Percentiles rank a stretch among this genome's conserved stretches.
Conservation (phyloP, 2,113 vertebrate species). For the Rhea pennata region DNA sequence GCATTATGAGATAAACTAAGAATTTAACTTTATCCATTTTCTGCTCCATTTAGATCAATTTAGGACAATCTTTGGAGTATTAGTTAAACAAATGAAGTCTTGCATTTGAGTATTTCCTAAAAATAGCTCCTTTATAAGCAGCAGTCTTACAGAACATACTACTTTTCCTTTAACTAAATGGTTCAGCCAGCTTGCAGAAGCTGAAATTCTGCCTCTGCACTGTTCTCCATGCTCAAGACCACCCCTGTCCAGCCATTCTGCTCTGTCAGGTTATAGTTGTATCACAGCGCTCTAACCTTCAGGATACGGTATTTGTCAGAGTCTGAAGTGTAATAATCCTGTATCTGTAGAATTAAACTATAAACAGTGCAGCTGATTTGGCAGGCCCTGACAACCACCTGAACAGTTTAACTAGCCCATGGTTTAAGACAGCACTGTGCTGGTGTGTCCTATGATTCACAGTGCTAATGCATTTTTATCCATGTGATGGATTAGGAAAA, state of each 20-base stretch:
- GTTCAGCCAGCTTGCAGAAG: background rate
- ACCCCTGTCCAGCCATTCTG: constrained; percentile 3
- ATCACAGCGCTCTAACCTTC: constrained; percentile 20
- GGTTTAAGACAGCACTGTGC: background rate
- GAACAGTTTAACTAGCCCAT: background rate
- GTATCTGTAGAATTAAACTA: background rate
- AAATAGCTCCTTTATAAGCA: constrained; percentile 31
- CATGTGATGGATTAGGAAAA: background rate
- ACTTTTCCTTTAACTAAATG: background rate
- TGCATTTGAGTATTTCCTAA: constrained; percentile 13
- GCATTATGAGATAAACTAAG: background rate
- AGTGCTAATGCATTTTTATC: background rate
- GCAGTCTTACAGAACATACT: background rate
- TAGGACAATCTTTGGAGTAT: constrained; percentile 26
- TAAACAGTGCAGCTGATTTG: constrained; percentile 31
- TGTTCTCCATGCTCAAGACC: background rate
- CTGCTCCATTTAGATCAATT: constrained; percentile 27
- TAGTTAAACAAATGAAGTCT: constrained; percentile 1
- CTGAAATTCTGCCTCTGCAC: background rate
- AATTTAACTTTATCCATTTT: constrained; percentile 12
- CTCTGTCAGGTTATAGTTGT: constrained; percentile 17
- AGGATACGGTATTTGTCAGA: constrained; percentile 32
- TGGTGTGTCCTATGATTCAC: background rate
- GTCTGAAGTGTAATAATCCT: constrained; percentile 3
- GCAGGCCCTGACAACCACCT: constrained; percentile 1